A percentile compares a stretch with the other conserved stretches of the same genome.
Evolutionary conservation across 2,797 vertebrate genomes (phyloP).

Genomic region (Lacerta agilis): DNA sequence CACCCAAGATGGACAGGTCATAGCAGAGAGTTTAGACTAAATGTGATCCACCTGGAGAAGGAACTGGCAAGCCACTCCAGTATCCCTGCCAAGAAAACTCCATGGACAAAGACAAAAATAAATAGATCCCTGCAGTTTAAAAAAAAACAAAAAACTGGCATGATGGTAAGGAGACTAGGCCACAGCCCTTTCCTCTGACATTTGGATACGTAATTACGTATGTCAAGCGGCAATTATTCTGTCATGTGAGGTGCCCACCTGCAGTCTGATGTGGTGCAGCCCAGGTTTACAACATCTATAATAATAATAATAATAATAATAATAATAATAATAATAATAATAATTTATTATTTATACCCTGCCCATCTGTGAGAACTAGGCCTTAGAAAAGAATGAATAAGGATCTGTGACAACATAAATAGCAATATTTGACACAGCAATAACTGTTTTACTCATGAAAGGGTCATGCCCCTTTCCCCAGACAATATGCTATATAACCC

Average conservation of each 20-base stretch:
- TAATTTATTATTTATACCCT: no score
- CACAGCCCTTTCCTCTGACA: not conserved
- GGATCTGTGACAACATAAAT: not conserved
- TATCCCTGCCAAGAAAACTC: no score
- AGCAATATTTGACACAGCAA: not conserved
- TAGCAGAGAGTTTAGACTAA: no score
- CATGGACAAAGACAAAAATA: no score
- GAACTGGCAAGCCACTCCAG: no score
- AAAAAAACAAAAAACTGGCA: not conserved
- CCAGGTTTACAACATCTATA: not conserved
- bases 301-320: no score
- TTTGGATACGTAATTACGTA: not conserved
- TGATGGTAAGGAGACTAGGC: not conserved
- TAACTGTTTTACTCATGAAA: not conserved
- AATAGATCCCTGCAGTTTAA: not conserved
- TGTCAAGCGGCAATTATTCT: not conserved
- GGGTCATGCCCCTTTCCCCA: no score
- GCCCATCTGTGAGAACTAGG: not conserved
- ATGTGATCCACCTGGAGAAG: no score
- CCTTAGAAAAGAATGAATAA: not conserved
- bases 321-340: no score
- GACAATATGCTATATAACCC: no score
- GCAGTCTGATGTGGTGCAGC: not conserved
- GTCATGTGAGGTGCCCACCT: not conserved
- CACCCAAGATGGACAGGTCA: no score